Evolutionary conservation across 2,888 invertebrate genomes (phyloP).

Genomic region (Empis livida): DNA sequence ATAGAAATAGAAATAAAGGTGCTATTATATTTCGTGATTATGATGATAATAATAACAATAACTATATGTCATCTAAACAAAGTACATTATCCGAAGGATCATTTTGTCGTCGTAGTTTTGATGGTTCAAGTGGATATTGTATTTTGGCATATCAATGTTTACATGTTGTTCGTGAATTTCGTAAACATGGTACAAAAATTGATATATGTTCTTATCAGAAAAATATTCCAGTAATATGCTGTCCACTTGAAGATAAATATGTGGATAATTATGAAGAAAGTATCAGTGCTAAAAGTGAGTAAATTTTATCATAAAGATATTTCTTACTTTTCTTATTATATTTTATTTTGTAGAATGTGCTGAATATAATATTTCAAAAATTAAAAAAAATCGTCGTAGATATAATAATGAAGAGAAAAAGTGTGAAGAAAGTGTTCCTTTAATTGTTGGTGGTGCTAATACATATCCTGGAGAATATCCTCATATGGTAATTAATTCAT

Average conservation of each 20-base stretch:
- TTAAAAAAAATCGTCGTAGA: conserved; percentile 10
- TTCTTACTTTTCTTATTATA: no score
- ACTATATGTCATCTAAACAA: no score
- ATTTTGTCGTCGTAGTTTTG: conserved; percentile 29
- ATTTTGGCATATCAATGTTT: conserved; percentile 27
- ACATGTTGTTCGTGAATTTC: conserved; percentile 27
- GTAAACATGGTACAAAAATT: conserved; percentile 25
- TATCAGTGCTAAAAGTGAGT: conserved; percentile 28
- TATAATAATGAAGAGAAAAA: conserved; percentile 13
- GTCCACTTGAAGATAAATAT: conserved; percentile 26
- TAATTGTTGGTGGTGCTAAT: conserved; percentile 42
- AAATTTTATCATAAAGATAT: neutral
- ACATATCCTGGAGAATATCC: conserved; percentile 41
- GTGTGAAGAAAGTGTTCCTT: conserved; percentile 33
- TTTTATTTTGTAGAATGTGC: conserved; percentile 37
- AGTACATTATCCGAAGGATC: conserved; percentile 15
- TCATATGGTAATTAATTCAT: conserved; percentile 38
- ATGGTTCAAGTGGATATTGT: conserved; percentile 31
- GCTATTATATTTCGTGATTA: no score
- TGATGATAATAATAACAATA: no score
- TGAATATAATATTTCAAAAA: conserved; percentile 36
- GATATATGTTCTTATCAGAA: conserved; percentile 22
- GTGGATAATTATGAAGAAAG: conserved; percentile 16
- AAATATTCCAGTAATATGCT: conserved; percentile 33
- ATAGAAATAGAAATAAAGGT: no score